Base-by-base conservation (phyloP, 2,797 vertebrate genomes). In the Epinephelus awoara region DNA sequence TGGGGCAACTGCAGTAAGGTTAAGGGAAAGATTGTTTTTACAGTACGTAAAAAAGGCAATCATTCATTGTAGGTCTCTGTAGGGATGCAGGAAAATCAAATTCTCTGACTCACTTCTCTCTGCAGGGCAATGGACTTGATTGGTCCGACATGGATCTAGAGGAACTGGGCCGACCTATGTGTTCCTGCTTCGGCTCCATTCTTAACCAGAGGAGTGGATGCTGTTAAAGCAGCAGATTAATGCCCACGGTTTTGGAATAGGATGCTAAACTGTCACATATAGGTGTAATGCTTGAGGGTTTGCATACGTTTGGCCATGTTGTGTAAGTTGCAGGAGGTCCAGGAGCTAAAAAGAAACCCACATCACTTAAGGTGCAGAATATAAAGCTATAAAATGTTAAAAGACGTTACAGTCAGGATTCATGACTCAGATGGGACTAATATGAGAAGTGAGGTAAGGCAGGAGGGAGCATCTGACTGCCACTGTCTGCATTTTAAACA, bases 401-500 rank as follows among this genome's bases (percentile, higher is more conserved):
- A 58, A 50, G 38, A 34, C 34, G 34, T 34, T 34, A 34, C 23
- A 58, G 49, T 59, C 56, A 66, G 23, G 72, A 81, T 72, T 67
- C 29, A 71, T 55, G 51, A 27, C 19, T 80, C 70, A 70, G 46
- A 62, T 25, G 44, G 67, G 61, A 67, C 47, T 62, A 23, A 19
- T 44, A 47, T 42, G 18, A 54, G 29, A 67, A 67, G 49, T 3
- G 21, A 23, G 34, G 50, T 52, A 58, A 68, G 61, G 25, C 65
- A 72, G 62, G 69, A 70, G 21, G 63, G 59, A 25, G 49, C 51
- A 42, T 63, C 52, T 50, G 7, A 44, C 59, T 70, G 51, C 51
- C 50, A 12, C 27, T 66, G 23, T 63, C 19, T 75, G 61, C 69
- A 68, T 77, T 75, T 64, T 46, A 73, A 73, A 70, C 61, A 62